Evolutionary conservation across 2,113 vertebrate species (phyloP), one percentile per base, ranked within the genome.

Genomic region (Cheirogaleus medius): DNA sequence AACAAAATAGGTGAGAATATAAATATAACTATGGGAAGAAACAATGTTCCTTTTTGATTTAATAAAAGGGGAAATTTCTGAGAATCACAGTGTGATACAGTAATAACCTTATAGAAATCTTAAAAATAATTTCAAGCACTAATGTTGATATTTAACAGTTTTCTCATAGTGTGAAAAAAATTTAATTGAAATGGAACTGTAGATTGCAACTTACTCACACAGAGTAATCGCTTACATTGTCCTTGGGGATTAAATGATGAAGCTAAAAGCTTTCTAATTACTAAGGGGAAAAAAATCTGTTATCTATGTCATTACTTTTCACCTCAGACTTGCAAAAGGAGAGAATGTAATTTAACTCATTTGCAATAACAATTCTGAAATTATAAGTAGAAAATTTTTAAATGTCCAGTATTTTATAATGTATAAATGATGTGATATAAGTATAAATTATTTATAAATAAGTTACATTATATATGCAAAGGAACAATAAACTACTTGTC

Each of bases 171-270:
- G 91, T 89, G 92, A 14, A 96, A 81, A 44, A 95, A 52, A 17
- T 86, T 96, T 95, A 98, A 98, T 97, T 97, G 97, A 98, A 98
- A 97, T 44, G 93, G 11, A 78, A 94, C 71, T 92, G 9, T 82
- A 66, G 49, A 68, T 42, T 77, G 34, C 11, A 96, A 90, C 69
- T 84, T 82, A 93, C 47, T 96, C 89, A 87, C n/a, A 82, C 39
- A 84, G 80, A 87, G 7, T 89, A 97, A 97, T 98, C 83, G 74
- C 27, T 97, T 95, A 83, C 32, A 81, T 94, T 97, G 64, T 97
- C 95, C 95, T 97, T 96, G 56, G 97, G 96, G 88, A 97, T 95
- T 74, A 95, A 96, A 98, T 71, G 58, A 98, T 73, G 71, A 87
- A 29, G n/a, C 82, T 91, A 88, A 97, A 96, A 37, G 1, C n/a